phyloP scores from a whole-genome alignment of 2,113 vertebrate species.

The Nycticorax nycticorax region DNA sequence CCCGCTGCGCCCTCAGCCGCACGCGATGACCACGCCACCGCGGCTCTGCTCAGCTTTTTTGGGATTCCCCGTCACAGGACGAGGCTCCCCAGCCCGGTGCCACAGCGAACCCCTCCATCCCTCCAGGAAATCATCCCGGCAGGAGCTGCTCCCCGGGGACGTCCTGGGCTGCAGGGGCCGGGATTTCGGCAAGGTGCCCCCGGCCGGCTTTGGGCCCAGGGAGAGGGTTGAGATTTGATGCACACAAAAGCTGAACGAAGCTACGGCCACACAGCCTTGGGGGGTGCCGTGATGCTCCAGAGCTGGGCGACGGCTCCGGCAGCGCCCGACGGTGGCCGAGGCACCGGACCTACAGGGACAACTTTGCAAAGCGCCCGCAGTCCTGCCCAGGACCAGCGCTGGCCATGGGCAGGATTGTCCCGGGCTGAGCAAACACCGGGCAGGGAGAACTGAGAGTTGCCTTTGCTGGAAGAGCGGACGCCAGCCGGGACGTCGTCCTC shows the following conservation, averaged over 20 bases:
- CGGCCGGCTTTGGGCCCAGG: not conserved
- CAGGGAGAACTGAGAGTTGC: not conserved
- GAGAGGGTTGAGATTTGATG: not conserved
- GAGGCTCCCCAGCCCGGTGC: not conserved
- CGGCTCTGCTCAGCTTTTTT: rapidly evolving
- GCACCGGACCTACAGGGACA: not conserved
- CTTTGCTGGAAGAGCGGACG: not conserved
- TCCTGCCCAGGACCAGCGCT: too few species aligned
- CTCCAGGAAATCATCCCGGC: not conserved
- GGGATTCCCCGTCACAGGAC: rapidly evolving
- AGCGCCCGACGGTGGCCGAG: rapidly evolving
- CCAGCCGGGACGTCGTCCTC: not conserved
- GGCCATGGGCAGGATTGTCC: not conserved
- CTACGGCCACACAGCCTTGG: rapidly evolving
- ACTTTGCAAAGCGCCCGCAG: not conserved
- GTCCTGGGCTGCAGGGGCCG: rapidly evolving
- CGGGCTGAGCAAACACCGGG: not conserved
- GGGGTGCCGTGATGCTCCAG: not conserved
- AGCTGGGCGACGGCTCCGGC: not conserved
- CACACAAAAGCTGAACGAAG: not conserved
- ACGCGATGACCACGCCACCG: not conserved
- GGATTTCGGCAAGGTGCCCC: rapidly evolving
- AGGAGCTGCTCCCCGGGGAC: not conserved
- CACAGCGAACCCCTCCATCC: too few species aligned
- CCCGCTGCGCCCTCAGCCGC: not conserved